Evolutionary conservation across 2,888 invertebrate genomes (phyloP).

Genomic region (Yponomeuta evonymella): DNA sequence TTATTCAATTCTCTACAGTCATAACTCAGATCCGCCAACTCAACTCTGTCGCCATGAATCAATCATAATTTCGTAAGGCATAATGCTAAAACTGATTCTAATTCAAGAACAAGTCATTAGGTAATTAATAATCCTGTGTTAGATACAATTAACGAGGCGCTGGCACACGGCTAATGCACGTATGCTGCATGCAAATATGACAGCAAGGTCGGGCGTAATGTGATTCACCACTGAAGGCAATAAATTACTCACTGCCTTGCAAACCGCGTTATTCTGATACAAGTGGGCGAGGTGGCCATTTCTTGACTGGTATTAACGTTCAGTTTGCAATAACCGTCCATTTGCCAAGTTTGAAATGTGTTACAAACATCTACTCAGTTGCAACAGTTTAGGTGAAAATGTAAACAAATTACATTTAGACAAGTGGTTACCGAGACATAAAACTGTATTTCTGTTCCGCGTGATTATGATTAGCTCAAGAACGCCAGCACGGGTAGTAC

Average conservation of each 20-base stretch:
- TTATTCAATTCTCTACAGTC: not conserved
- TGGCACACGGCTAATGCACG: not conserved
- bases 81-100: not conserved
- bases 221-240: constrained; percentile 4
- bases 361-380: not conserved
- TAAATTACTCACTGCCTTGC: constrained; percentile 4
- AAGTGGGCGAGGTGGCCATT: not conserved
- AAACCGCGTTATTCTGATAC: not conserved
- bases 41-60: not conserved
- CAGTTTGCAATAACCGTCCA: not conserved
- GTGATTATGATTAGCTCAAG: too few relatives aligned
- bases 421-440: not conserved
- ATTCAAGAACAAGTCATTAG: not conserved
- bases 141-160: not conserved
- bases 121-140: not conserved
- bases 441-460: not conserved
- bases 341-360: not conserved
- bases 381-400: not conserved
- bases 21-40: not conserved
- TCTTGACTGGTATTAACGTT: not conserved
- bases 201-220: constrained; percentile 4
- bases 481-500: too few relatives aligned
- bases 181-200: not conserved
- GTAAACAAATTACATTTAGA: not conserved
- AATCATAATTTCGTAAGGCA: not conserved